Base-by-base conservation (phyloP, 2,797 vertebrate genomes). In the Naso thynnoides region DNA sequence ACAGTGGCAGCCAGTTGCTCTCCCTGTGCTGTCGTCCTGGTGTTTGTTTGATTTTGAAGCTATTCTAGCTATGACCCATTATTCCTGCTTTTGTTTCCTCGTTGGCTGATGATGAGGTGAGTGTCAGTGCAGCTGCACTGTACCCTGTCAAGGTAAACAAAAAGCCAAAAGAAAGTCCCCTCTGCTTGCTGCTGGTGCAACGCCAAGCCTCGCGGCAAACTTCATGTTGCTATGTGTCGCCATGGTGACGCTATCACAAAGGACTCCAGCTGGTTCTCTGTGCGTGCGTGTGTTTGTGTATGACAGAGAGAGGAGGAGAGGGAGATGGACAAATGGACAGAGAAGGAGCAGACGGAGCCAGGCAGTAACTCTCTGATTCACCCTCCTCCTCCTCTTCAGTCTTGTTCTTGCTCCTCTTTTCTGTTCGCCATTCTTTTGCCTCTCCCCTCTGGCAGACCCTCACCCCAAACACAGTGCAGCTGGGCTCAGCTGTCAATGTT, bases 401-500 rank as follows among this genome's bases (percentile, higher is more conserved):
- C 47, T 54, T 66, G 53, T 70, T 82, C 74, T 45, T 52, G 73
- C 54, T 85, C 74, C 71, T 87, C 52, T 66, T 48, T 58, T 58
- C 69, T 85, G 66, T 76, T 79, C 75, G 41, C 79, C 75, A 57
- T 76, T 71, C 76, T 86, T 74, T 69, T n/a, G 75, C 33, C 81
- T 80, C 83, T 78, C 76, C 78, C 85, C 87, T 84, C 76, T 86
- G 78, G 87, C 84, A 63, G 79, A 86, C 83, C 85, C 82, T 87
- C 84, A 85, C 88, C 86, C 85, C 83, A 90, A 94, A 92, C 88
- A 89, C 73, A 26, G 63, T 89, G 90, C 92, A 94, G 90, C 92
- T 94, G 92, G 91, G 87, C 89, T 87, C 89, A 92, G 92, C 91
- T 93, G 91, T 94, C 92, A 91, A 49, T 81, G 86, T 69, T 73